Evolutionary conservation across 2,797 vertebrate genomes (phyloP), one percentile per base, ranked within the genome.

Genomic region (Tapirus indicus): DNA sequence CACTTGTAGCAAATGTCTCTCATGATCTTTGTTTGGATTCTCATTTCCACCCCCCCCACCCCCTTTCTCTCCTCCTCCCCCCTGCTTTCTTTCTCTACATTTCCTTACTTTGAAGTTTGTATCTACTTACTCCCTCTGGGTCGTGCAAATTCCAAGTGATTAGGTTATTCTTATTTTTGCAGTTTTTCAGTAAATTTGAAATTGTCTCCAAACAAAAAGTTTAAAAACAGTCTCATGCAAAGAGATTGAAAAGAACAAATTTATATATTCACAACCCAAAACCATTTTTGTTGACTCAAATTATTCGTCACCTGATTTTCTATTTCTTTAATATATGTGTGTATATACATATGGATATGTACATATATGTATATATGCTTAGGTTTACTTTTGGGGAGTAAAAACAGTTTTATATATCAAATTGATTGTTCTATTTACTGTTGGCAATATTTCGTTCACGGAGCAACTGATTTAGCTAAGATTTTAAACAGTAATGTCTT

Each of bases 71-170:
- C 2, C 13, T n/a, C 5, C 49, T 21, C 56, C 13, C 2, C 2
- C 18, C 35, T 41, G 8, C 5, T 68, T 60, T 23, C 23, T 68
- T 74, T 54, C 32, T 44, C 35, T 64, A 12, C 6, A 44, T 75
- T 64, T 71, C n/a, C 23, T 92, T 41, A 41, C 84, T 38, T 38
- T 75, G 49, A 64, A 29, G 9, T 68, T 41, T 25, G 56, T 60
- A 10, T 16, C 38, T 44, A n/a, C 35, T 74, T 72, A 52, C 2
- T 49, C 18, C 25, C 17, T 25, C 38, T 6, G 6, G 25, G 16
- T 71, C 12, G 47, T 41, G 25, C 4, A 58, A 72, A 87, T 62
- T 78, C 52, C 68, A 90, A 97, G 35, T 82, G 21, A 6, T 86
- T 23, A 68, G 29, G 11, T 20, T 38, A 21, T 27, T 49, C 18